phyloP scores from a whole-genome alignment of 2,797 vertebrate species.

The Liasis olivaceus region DNA sequence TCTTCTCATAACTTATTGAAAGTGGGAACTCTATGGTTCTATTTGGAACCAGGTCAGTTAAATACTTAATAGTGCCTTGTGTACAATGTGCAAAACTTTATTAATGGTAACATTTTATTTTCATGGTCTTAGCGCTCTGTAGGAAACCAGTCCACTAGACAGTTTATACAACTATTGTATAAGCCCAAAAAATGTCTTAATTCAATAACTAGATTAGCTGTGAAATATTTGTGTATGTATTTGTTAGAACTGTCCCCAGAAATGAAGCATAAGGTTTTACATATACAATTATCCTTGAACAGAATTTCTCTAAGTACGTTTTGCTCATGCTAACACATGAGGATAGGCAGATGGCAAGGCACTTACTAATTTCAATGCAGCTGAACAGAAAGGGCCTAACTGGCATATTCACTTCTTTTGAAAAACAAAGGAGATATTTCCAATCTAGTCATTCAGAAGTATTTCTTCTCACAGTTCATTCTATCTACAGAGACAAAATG shows the following conservation, averaged over 20 bases:
- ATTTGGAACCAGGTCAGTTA: not conserved
- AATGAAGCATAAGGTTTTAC: not conserved
- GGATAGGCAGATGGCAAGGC: not conserved
- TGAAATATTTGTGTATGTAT: not conserved
- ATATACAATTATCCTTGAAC: not conserved
- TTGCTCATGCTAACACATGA: not conserved
- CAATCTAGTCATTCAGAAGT: not conserved
- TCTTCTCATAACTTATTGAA: not conserved
- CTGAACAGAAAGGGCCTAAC: not conserved
- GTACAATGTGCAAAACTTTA: not conserved
- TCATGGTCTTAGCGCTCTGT: not conserved
- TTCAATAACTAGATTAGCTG: not conserved
- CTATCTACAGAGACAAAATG: not conserved
- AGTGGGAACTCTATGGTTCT: not conserved
- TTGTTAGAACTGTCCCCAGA: not conserved
- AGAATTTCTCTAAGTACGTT: not conserved
- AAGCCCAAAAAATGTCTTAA: not conserved
- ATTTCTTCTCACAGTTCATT: not conserved
- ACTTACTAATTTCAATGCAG: not conserved
- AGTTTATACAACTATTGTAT: not conserved
- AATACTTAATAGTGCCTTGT: not conserved
- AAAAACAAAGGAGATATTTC: not conserved
- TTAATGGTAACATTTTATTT: not conserved
- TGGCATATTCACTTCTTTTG: not conserved
- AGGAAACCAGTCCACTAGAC: not conserved